Base-by-base conservation (phyloP, 2,797 vertebrate genomes). In the Babyrousa celebensis region DNA sequence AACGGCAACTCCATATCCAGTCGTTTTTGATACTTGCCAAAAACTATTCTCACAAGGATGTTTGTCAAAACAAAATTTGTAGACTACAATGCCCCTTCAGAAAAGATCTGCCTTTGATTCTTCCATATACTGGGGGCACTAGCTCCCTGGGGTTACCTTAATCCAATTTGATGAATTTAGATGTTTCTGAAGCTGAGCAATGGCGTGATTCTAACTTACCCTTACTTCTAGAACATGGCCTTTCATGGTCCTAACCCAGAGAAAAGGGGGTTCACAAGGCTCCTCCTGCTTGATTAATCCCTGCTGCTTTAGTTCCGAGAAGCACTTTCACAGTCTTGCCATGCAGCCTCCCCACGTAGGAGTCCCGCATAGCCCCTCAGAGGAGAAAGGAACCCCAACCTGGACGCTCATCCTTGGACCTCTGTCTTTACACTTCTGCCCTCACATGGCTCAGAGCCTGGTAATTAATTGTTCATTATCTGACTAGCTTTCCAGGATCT, bases 111-210 rank as follows among this genome's bases (percentile, higher is more conserved):
- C 11, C n/a, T 85, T 63, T 85, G 65, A 72, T 85, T 92, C 54
- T 43, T 62, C 60, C 85, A 23, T 9, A 68, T 10, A 67, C 16
- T 54, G 56, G 54, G 40, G 21, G 12, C 27, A 78, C 11, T 68
- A 89, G 60, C 14, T 89, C 25, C 63, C 21, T 70, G 3, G 8
- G 21, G 21, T 65, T 25, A 88, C n/a, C 15, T 60, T 71, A 36
- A 52, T 62, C 80, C 68, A 58, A 58, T 90, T 74, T 86, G 27
- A 70, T 18, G 32, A 71, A 78, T n/a, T 54, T 12, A 32, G 77
- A 43, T 78, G 27, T 58, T 90, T 93, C 82, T 52, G 20, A 79
- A 83, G 63, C 63, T 83, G 54, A 95, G 85, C 58, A 90, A 68
- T 21, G 20, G 48, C 18, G 82, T 83, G 32, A 21, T 80, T 54